phyloP scores from a whole-genome alignment of 2,113 vertebrate genomes.

The Falco punctatus region DNA sequence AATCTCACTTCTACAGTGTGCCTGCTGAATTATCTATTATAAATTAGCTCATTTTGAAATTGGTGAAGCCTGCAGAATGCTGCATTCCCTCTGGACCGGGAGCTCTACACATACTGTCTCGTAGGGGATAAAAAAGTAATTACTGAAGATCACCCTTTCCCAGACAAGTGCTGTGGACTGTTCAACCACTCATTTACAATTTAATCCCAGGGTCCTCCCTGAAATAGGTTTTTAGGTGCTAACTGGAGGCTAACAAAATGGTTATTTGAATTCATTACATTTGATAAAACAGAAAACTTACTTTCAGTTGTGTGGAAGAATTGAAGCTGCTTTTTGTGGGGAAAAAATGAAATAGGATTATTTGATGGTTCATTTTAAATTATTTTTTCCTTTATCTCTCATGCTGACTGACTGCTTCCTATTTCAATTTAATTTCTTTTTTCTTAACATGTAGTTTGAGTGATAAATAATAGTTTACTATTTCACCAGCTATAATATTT shows the following conservation, averaged over 20 bases:
- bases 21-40: slow-evolving; percentile 51
- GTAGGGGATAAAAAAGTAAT: slow-evolving; percentile 61
- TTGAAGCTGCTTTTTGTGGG: not conserved
- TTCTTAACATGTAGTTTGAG: not conserved
- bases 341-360: not conserved
- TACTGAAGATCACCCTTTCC: slow-evolving; percentile 54
- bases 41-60: slow-evolving; percentile 66
- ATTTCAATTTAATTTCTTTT: not conserved
- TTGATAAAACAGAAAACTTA: not conserved
- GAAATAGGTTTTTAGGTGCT: slow-evolving; percentile 47
- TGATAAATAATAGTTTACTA: not conserved
- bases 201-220: slow-evolving; percentile 28
- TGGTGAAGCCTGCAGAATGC: slow-evolving; percentile 31
- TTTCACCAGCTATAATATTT: not conserved
- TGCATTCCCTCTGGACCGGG: not conserved
- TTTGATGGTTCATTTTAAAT: not conserved
- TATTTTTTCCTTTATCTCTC: not conserved
- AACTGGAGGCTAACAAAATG: slow-evolving; percentile 29
- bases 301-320: not conserved
- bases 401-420: not conserved
- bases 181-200: slow-evolving; percentile 52
- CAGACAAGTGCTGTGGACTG: slow-evolving; percentile 9
- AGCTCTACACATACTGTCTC: not conserved
- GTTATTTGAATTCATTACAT: slow-evolving; percentile 56
- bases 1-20: not conserved